Evolutionary conservation across 1,140 invertebrate genomes (phyloP).

Genomic region (Rhyacophila brunnea): DNA sequence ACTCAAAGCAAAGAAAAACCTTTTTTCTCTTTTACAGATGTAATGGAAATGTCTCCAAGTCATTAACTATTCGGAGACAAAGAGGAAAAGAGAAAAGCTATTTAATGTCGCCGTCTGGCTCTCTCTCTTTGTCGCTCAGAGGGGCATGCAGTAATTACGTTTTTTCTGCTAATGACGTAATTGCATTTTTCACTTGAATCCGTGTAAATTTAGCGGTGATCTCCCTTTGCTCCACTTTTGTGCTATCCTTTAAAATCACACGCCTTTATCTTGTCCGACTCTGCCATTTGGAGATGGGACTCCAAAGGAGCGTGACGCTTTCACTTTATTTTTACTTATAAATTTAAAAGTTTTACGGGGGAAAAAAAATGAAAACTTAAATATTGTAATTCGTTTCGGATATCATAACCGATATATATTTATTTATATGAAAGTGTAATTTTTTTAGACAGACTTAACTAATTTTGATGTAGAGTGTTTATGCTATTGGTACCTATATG

Average conservation of each 20-base stretch:
- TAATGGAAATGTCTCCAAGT: slow-evolving; percentile 19
- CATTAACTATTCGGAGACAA: slow-evolving; percentile 8
- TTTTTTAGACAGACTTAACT: too few relatives aligned
- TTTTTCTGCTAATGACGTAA: slow-evolving; percentile 31
- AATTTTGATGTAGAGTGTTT: too few relatives aligned
- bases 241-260: slow-evolving; percentile 24
- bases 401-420: too few relatives aligned
- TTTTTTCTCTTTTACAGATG: slow-evolving; percentile 9
- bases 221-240: slow-evolving; percentile 9
- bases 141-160: slow-evolving; percentile 21
- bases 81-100: not conserved
- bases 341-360: too few relatives aligned
- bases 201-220: slow-evolving; percentile 29
- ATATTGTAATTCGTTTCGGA: too few relatives aligned
- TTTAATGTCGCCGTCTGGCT: not conserved
- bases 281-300: not conserved
- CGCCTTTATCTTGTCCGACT: not conserved
- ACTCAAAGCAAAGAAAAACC: not conserved
- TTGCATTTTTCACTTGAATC: slow-evolving; percentile 33
- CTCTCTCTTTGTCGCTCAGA: not conserved
- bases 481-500: too few relatives aligned
- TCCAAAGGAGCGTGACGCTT: too few relatives aligned
- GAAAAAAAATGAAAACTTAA: too few relatives aligned
- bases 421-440: too few relatives aligned
- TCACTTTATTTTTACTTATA: too few relatives aligned